A percentile compares a stretch with the other conserved stretches of the same genome.
Conservation (phyloP, 2,797 vertebrate species). For the Gallinago nigripennis region DNA sequence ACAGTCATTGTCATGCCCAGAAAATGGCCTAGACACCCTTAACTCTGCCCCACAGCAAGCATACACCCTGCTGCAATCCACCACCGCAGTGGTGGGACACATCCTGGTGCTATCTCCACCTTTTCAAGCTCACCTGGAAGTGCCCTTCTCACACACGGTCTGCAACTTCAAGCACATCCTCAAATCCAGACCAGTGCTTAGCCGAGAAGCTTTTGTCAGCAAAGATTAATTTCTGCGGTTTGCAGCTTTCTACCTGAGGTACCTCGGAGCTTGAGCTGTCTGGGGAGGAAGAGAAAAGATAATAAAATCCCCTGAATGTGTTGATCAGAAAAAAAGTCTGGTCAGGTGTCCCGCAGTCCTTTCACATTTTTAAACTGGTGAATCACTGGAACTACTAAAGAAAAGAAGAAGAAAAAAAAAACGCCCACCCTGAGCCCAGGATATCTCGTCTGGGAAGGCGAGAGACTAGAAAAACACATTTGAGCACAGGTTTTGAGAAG, state of each 20-base stretch:
- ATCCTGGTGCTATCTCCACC: not conserved
- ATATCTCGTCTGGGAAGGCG: conserved; percentile 14
- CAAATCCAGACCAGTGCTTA: conserved; percentile 34
- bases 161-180: not conserved
- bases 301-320: conserved; percentile 50
- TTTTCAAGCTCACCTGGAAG: not conserved
- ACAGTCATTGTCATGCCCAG: not conserved
- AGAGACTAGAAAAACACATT: not conserved
- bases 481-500: not conserved
- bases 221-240: conserved; percentile 58
- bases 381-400: conserved; percentile 13
- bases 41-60: fast-evolving
- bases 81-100: not conserved
- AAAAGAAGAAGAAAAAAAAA: not conserved
- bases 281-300: conserved; percentile 48
- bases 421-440: not conserved
- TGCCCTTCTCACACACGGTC: not conserved
- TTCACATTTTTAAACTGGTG: conserved; percentile 10
- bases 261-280: conserved; percentile 30
- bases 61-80: fast-evolving
- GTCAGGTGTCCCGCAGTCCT: not conserved
- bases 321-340: conserved; percentile 27
- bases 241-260: conserved; percentile 65
- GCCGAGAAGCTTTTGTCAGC: conserved; percentile 41
- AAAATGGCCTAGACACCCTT: not conserved